Base-by-base conservation (phyloP, 2,888 invertebrate genomes). In the Scaptomyza caliginosa region DNA sequence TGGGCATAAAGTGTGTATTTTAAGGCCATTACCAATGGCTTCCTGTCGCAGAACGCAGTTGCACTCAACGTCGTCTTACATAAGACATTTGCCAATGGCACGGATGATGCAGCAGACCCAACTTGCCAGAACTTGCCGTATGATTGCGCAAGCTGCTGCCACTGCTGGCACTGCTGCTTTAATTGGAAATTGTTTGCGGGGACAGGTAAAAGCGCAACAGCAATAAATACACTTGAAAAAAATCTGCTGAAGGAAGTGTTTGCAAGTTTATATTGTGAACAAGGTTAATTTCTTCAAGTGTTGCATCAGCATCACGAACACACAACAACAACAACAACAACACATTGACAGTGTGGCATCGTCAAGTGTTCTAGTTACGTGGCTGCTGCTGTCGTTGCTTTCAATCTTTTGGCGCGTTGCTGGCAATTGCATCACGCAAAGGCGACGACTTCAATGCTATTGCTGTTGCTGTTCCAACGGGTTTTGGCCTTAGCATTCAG, bases 291-390 rank as follows among this genome's bases (percentile, higher is more conserved):
- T 45, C 45, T 26, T 17, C 17, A 5, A 45, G 45, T 45, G 45
- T 57, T 63, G 74, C 76, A 79, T 65, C 74, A 70, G 60, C 73
- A 67, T 21, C 54, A 62, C 19, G 26, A 11, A 45, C 42, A 58
- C 28, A 60, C n/a, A 24, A 21, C 21, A 21, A 21, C 21, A 21
- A 2, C 2, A 32, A 57, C 45, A 45, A 10, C 11, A 45, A 40
- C 32, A 56, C 39, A 52, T 36, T 42, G 19, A 49, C 30, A 39
- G 16, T 16, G 55, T 62, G 74, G 40, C 83, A 72, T 70, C 86
- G 73, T 80, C 83, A 84, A 84, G 83, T 84, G 83, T 84, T 84
- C 83, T 86, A 84, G 83, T 84, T 84, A 84, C 86, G 76, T 84
- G 86, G 78, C 74, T 77, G 80, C 65, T 74, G 83, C 80, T 86